A percentile compares a stretch with the other conserved stretches of the same genome.
Evolutionary conservation across 2,797 vertebrate species (phyloP).

Genomic region (Hephaestus fuliginosus): DNA sequence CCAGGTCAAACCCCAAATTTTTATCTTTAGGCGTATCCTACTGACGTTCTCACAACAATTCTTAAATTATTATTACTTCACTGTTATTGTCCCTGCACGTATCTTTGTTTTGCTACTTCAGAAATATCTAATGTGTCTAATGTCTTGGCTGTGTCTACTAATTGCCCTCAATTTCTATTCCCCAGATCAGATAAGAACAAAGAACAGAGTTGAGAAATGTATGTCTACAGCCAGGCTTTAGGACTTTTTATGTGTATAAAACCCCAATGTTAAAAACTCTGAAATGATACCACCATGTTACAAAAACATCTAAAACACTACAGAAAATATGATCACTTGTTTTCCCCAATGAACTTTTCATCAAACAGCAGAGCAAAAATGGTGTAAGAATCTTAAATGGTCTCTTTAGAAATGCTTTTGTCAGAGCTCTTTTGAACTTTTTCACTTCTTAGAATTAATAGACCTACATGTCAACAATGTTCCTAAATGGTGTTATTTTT

Average conservation of each 20-base stretch:
- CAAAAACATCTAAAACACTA: conserved; percentile 6
- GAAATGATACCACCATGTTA: conserved; percentile 9
- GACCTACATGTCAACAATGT: conserved; percentile 14
- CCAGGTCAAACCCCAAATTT: neutral
- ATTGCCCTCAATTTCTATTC: conserved; percentile 17
- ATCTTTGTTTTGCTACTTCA: conserved; percentile 34
- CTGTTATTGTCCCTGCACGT: conserved; percentile 23
- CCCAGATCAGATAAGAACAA: conserved; percentile 21
- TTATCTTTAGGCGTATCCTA: conserved; percentile 4
- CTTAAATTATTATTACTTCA: conserved; percentile 9
- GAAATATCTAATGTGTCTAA: neutral
- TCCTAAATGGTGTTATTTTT: conserved; percentile 36
- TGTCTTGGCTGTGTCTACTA: conserved; percentile 15
- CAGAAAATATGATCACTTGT: neutral
- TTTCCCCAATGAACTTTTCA: conserved; percentile 16
- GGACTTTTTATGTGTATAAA: conserved; percentile 19
- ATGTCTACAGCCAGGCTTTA: conserved; percentile 8
- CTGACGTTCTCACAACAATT: conserved; percentile 5
- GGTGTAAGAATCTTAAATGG: neutral
- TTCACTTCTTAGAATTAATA: conserved; percentile 19
- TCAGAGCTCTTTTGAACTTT: conserved; percentile 26
- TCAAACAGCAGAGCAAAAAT: conserved; percentile 15
- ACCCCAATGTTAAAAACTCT: neutral
- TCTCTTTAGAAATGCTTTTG: neutral
- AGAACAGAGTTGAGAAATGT: conserved; percentile 6